Conservation (phyloP, 2,888 invertebrate species). For the Pyrocoelia pectoralis region DNA sequence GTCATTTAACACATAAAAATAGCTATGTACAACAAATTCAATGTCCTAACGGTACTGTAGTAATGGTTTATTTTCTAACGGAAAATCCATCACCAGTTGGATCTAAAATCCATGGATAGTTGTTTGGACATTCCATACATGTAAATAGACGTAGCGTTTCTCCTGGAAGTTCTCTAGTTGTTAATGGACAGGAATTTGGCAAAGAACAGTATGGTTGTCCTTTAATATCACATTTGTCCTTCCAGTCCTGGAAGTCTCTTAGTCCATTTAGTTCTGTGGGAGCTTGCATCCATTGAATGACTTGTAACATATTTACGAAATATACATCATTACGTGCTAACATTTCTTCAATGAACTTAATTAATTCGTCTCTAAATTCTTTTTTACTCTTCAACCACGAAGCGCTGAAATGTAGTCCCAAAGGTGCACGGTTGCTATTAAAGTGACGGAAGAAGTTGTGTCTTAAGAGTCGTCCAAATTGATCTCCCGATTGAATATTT, state of each 20-base stretch:
- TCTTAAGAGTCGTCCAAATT: constrained; percentile 86
- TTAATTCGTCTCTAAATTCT: constrained; percentile 89
- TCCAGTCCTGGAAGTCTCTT: constrained; percentile 94
- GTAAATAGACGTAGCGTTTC: constrained; percentile 92
- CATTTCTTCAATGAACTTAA: constrained; percentile 95
- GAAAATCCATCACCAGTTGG: constrained; percentile 94
- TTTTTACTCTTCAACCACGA: constrained; percentile 95
- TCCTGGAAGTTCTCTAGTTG: constrained; percentile 89
- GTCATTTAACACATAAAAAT: constrained; percentile 30
- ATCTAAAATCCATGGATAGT: constrained; percentile 94
- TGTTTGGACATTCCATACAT: constrained; percentile 95
- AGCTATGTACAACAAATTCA: constrained; percentile 41
- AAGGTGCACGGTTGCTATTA: constrained; percentile 90
- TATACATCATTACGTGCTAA: constrained; percentile 88
- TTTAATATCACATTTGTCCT: constrained; percentile 93
- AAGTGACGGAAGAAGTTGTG: constrained; percentile 96
- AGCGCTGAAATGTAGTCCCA: constrained; percentile 93
- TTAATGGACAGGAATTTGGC: constrained; percentile 90
- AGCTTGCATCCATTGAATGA: constrained; percentile 96
- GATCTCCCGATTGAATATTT: constrained; percentile 90
- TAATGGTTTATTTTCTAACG: constrained; percentile 71
- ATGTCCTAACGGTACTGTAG: neutral
- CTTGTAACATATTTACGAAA: constrained; percentile 88
- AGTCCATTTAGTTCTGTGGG: constrained; percentile 87
- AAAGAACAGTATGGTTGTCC: constrained; percentile 92